A percentile compares a stretch with the other conserved stretches of the same genome.
Evolutionary conservation across 2,888 invertebrate genomes (phyloP).

Genomic region (Macrosiphum euphorbiae): DNA sequence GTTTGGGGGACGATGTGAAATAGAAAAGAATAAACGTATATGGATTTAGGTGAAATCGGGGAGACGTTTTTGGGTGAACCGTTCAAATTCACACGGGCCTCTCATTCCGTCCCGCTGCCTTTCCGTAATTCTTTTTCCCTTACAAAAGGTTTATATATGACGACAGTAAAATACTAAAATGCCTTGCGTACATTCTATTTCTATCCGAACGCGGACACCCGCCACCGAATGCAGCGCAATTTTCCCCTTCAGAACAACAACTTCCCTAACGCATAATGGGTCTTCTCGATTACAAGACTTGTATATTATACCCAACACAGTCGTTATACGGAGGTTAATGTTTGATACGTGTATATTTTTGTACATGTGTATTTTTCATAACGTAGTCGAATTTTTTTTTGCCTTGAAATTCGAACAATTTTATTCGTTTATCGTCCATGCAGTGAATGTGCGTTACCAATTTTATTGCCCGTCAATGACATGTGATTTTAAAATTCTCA

Average conservation of each 20-base stretch:
- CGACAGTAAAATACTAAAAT: constrained; percentile 39
- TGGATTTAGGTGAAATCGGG: constrained; percentile 8
- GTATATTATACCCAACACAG: neutral
- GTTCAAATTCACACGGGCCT: constrained; percentile 14
- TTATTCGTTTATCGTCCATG: neutral
- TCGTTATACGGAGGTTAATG: constrained; percentile 25
- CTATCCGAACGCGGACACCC: neutral
- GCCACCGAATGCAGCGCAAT: neutral
- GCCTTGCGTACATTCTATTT: constrained; percentile 26
- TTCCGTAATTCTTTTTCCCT: neutral
- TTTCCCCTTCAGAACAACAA: neutral
- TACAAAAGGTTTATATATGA: constrained; percentile 7
- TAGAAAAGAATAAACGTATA: neutral
- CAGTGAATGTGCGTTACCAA: neutral
- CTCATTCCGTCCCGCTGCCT: constrained; percentile 24
- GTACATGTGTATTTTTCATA: constrained; percentile 23
- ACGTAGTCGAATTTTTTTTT: neutral
- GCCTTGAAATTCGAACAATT: neutral
- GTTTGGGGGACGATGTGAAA: neutral
- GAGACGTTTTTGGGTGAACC: neutral
- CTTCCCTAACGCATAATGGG: constrained; percentile 20
- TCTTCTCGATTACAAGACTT: constrained; percentile 45
- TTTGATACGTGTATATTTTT: constrained; percentile 38
- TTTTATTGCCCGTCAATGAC: neutral
- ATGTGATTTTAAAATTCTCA: neutral